phyloP scores from a whole-genome alignment of 2,888 invertebrate genomes.

The Eulithis testata region DNA sequence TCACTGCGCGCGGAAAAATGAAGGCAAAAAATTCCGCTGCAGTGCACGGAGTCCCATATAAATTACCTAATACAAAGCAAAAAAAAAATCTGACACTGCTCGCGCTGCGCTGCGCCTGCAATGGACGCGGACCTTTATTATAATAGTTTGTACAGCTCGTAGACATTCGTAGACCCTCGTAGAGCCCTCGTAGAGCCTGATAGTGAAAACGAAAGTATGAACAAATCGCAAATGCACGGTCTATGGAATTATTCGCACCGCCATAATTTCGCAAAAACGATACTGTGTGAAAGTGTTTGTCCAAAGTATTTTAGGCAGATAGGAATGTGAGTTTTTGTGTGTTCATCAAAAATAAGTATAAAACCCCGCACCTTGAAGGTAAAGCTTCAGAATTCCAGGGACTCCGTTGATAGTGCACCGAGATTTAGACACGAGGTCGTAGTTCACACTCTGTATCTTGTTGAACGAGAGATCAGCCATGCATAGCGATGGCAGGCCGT shows the following conservation, averaged over 20 bases:
- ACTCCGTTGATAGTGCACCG: conserved; percentile 92
- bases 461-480: conserved; percentile 92
- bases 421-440: conserved; percentile 91
- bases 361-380: conserved; percentile 88
- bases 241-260: conserved; percentile 39
- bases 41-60: too few species aligned
- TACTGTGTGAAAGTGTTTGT: background rate
- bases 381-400: conserved; percentile 90
- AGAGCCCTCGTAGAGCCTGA: conserved; percentile 16
- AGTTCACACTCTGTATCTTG: conserved; percentile 88
- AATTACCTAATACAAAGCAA: too few species aligned
- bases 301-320: too few species aligned
- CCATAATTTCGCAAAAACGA: conserved; percentile 29
- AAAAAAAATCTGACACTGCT: too few species aligned
- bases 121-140: too few species aligned
- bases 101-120: too few species aligned
- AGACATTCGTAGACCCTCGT: conserved; percentile 18
- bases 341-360: too few species aligned
- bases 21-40: too few species aligned
- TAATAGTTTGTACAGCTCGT: conserved; percentile 8
- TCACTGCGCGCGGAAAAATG: too few species aligned
- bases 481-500: conserved; percentile 92
- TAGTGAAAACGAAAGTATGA: background rate
- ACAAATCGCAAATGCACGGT: conserved; percentile 13
- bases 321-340: too few species aligned